Percentiles rank a stretch among this genome's conserved stretches.
Evolutionary conservation across 2,888 invertebrate genomes (phyloP).

Genomic region (Caenorhabditis sulstoni): DNA sequence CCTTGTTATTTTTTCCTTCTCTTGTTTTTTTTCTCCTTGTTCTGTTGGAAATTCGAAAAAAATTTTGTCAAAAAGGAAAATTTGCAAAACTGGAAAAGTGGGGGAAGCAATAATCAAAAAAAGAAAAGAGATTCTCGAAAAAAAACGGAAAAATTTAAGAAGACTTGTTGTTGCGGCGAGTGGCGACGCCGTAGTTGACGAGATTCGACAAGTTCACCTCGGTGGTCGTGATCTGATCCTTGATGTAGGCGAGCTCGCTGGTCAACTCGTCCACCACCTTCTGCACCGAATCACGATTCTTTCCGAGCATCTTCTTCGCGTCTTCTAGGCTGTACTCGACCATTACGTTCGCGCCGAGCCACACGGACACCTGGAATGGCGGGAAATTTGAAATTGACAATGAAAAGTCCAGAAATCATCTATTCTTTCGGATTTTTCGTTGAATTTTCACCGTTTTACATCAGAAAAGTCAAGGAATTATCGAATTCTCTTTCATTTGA

Average conservation of each 20-base stretch:
- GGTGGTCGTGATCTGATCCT: slow-evolving; percentile 97
- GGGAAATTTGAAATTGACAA: neutral
- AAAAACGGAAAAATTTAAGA: too few species aligned
- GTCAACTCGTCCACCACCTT: slow-evolving; percentile 84
- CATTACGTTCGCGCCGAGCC: slow-evolving; percentile 79
- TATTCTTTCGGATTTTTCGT: too few species aligned
- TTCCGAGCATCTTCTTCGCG: slow-evolving; percentile 73
- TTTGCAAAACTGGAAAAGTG: neutral
- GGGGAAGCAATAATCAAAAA: slow-evolving; percentile 3
- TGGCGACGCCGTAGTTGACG: slow-evolving; percentile 97
- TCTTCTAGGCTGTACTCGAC: slow-evolving; percentile 77
- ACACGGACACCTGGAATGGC: slow-evolving; percentile 66
- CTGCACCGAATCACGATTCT: slow-evolving; percentile 62
- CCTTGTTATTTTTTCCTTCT: slow-evolving; percentile 4
- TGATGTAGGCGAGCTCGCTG: slow-evolving; percentile 93
- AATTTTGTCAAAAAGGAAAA: neutral
- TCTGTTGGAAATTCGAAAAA: neutral
- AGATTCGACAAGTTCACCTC: slow-evolving; percentile 98
- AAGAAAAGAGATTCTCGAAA: too few species aligned
- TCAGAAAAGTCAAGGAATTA: too few species aligned
- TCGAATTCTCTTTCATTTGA: too few species aligned
- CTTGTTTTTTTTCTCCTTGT: neutral
- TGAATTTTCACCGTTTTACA: too few species aligned
- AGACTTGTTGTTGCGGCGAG: slow-evolving; percentile 41
- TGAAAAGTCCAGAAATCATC: neutral